phyloP scores from a whole-genome alignment of 2,888 invertebrate species.

The Tortricodes alternella region DNA sequence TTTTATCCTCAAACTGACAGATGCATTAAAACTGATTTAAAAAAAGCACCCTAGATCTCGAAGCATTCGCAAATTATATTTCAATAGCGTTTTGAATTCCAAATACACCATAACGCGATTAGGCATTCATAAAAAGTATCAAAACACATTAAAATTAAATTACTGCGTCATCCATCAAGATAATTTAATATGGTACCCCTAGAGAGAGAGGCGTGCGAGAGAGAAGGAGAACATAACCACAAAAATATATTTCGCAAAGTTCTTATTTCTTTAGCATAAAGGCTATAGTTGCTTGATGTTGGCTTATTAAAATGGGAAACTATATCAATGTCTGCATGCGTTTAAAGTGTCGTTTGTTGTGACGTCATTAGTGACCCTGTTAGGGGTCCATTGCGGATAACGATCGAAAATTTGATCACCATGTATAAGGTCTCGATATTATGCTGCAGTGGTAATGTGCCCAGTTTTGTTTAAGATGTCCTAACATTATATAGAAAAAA shows the following conservation, averaged over 20 bases:
- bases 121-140: slow-evolving; percentile 31
- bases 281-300: too few relatives aligned
- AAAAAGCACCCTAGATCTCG: slow-evolving; percentile 17
- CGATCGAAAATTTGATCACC: slow-evolving; percentile 1
- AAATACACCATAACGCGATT: slow-evolving; percentile 26
- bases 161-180: slow-evolving; percentile 32
- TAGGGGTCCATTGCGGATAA: slow-evolving; percentile 10
- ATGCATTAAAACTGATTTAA: slow-evolving; percentile 18
- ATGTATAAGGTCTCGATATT: background rate
- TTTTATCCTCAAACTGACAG: slow-evolving; percentile 14
- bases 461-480: too few relatives aligned
- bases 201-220: slow-evolving; percentile 4
- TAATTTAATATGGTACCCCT: slow-evolving; percentile 32
- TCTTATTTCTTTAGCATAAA: too few relatives aligned
- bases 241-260: too few relatives aligned
- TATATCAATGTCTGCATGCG: slow-evolving; percentile 26
- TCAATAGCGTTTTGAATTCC: slow-evolving; percentile 23
- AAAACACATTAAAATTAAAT: slow-evolving; percentile 34
- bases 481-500: too few relatives aligned
- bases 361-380: slow-evolving; percentile 13
- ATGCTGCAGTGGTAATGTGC: background rate
- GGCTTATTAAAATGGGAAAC: too few relatives aligned
- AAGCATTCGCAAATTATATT: slow-evolving; percentile 23
- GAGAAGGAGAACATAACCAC: slow-evolving; percentile 5
- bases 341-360: slow-evolving; percentile 29